Evolutionary conservation across 2,113 vertebrate species (phyloP).

Genomic region (Oryzias woworae): DNA sequence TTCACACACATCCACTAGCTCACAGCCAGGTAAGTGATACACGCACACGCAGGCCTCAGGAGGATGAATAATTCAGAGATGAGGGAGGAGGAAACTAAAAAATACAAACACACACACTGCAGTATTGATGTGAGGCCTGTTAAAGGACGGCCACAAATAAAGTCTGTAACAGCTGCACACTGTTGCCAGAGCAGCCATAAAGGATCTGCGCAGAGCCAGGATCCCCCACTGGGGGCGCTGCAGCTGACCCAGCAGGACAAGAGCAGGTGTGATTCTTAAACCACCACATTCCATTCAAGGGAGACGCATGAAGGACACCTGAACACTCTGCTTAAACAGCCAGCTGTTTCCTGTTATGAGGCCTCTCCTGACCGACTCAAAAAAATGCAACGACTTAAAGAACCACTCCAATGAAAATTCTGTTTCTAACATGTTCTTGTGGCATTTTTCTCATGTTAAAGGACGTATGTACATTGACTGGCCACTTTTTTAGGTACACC

Average conservation of each 20-base stretch:
- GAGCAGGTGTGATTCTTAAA: not conserved
- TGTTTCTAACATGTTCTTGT: too few relatives aligned
- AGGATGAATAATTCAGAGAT: conserved; percentile 89
- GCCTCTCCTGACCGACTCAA: too few relatives aligned
- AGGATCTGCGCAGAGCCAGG: too few relatives aligned
- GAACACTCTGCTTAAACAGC: too few relatives aligned
- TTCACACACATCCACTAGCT: conserved; percentile 18
- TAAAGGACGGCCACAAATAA: conserved; percentile 46
- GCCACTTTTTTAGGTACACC: too few relatives aligned
- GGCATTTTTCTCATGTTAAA: too few relatives aligned
- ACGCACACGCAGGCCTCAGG: conserved; percentile 64
- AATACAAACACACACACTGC: conserved; percentile 2
- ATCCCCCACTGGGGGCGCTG: too few relatives aligned
- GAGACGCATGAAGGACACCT: too few relatives aligned
- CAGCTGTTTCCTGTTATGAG: too few relatives aligned
- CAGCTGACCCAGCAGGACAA: not conserved
- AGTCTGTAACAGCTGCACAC: not conserved
- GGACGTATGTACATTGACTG: too few relatives aligned
- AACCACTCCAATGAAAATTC: too few relatives aligned
- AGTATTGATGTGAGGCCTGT: conserved; percentile 62
- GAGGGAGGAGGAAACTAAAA: conserved; percentile 69
- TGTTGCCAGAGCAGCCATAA: not conserved
- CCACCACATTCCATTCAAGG: not conserved
- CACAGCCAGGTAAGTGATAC: conserved; percentile 74
- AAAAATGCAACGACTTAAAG: too few relatives aligned